These are phyloP conservation scores for Nephrotoma flavescens DNA, from an alignment of 2,888 invertebrate genomes.

Conservation along the genomic window DNA sequence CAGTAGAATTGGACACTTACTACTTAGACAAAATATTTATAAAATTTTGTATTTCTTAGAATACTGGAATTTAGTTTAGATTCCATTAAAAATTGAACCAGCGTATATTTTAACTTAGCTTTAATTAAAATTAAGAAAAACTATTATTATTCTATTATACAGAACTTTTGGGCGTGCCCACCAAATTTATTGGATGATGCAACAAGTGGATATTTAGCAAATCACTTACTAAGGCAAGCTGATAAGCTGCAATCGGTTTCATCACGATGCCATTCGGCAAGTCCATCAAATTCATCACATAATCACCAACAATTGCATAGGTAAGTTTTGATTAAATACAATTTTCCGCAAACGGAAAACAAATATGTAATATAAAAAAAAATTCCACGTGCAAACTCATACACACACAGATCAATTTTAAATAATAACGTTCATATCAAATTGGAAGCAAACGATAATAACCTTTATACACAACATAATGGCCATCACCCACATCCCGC, in stretches of 20 bases:
- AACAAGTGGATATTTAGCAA: conserved; percentile 1
- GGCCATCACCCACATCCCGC: background rate
- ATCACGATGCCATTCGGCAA: conserved; percentile 9
- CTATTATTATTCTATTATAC: background rate
- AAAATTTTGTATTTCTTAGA: too few species aligned
- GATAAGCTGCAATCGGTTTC: background rate
- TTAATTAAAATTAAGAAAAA: too few species aligned
- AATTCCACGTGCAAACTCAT: background rate
- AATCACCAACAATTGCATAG: conserved; percentile 5
- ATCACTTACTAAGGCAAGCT: background rate
- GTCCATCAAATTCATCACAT: conserved; percentile 5
- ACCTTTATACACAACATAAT: background rate
- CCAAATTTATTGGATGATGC: conserved; percentile 10
- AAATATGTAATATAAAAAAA: background rate
- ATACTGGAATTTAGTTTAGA: too few species aligned
- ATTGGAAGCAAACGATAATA: background rate
- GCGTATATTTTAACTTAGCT: too few species aligned
- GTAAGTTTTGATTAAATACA: background rate
- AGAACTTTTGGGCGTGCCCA: conserved; percentile 11
- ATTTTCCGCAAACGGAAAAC: background rate
- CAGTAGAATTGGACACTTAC: too few species aligned
- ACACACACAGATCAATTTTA: background rate
- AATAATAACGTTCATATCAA: background rate
- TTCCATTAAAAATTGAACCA: too few species aligned
- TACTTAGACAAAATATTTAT: too few species aligned